A percentile compares a stretch with the other conserved stretches of the same genome.
These are phyloP conservation scores for Pseudomyrmex flavicornis DNA, from an alignment of 1,140 invertebrate genomes.

Conservation along the genomic window DNA sequence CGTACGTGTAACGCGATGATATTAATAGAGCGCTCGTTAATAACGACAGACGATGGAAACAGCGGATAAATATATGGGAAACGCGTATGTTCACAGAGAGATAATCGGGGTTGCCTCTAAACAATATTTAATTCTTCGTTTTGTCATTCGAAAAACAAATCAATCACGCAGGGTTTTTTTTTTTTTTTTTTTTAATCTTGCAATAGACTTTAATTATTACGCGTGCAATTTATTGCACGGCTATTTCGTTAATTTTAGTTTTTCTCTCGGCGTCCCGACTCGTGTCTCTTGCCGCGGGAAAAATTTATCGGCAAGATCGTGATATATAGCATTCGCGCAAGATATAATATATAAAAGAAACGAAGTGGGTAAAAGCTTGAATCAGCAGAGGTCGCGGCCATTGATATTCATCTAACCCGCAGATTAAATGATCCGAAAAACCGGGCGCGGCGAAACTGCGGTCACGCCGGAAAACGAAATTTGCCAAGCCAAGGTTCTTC, in stretches of 20 bases:
- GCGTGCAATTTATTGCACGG: too few species aligned
- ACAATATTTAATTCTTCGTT: background rate
- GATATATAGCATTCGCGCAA: too few species aligned
- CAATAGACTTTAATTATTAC: background rate
- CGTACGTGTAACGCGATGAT: constrained; percentile 6
- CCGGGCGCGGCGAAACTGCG: background rate
- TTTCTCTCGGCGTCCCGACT: background rate
- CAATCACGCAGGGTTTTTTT: background rate
- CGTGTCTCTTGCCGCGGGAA: background rate
- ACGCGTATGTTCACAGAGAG: background rate
- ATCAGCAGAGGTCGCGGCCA: background rate
- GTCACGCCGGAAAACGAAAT: background rate
- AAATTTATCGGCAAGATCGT: too few species aligned
- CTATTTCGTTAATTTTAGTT: background rate
- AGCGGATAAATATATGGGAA: background rate
- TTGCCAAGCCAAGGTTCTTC: background rate
- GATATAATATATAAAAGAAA: constrained; percentile 1
- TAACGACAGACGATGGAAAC: constrained; percentile 1
- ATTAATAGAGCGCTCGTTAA: constrained; percentile 32
- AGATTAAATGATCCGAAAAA: constrained; percentile 21
- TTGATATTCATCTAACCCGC: constrained; percentile 18
- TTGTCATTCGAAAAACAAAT: background rate
- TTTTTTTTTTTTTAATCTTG: background rate
- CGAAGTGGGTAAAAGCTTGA: background rate
- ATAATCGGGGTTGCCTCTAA: background rate